These are phyloP conservation scores for Caenorhabditis tropicalis DNA, from an alignment of 1,140 invertebrate species.

Conservation along the genomic window DNA sequence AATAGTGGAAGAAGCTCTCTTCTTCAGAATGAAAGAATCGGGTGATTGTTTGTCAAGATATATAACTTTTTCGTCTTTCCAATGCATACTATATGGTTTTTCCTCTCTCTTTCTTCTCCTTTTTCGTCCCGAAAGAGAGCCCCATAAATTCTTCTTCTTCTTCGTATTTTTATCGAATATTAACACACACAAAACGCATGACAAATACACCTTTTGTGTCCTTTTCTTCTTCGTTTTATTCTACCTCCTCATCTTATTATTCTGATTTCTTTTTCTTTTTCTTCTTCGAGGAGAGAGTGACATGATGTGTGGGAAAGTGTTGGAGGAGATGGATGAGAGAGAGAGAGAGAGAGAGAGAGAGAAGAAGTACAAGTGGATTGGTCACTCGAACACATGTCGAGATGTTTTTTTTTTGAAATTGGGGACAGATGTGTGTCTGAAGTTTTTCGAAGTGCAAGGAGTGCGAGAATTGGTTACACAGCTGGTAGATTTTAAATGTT, in stretches of 20 bases:
- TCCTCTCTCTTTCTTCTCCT: not conserved
- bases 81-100: constrained; percentile 3
- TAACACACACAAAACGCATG: not conserved
- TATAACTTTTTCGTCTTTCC: constrained; percentile 24
- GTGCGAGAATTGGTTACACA: no score
- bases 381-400: not conserved
- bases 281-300: not conserved
- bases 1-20: not conserved
- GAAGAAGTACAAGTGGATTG: constrained; percentile 34
- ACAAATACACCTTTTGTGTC: not conserved
- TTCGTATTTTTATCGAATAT: constrained; percentile 39
- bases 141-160: constrained; percentile 6
- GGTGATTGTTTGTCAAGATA: constrained; percentile 31
- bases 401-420: not conserved
- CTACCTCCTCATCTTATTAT: no score
- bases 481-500: no score
- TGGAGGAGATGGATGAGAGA: not conserved
- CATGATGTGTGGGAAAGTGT: not conserved
- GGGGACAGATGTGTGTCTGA: not conserved
- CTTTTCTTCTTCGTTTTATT: no score
- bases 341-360: not conserved
- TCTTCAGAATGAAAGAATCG: not conserved
- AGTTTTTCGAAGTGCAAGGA: no score
- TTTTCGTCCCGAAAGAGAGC: not conserved
- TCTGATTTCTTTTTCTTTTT: not conserved